phyloP scores from a whole-genome alignment of 2,888 invertebrate genomes.

The Machimus rusticus region DNA sequence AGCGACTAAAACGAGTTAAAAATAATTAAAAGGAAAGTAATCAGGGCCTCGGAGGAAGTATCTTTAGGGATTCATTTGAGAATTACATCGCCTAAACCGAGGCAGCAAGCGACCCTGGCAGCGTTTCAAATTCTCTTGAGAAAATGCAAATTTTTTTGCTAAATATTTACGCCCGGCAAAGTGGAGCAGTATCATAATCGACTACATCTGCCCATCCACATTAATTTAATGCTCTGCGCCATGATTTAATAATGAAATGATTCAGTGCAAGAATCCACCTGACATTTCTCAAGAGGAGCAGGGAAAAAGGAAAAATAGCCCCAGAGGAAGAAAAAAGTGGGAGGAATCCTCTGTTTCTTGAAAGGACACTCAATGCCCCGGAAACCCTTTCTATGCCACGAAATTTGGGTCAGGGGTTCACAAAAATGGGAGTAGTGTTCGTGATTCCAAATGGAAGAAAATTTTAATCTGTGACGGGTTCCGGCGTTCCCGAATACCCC shows the following conservation, averaged over 20 bases:
- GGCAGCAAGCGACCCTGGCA: background rate
- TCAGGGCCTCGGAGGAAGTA: background rate
- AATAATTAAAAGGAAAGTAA: background rate
- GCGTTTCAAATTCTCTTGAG: background rate
- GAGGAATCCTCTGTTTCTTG: background rate
- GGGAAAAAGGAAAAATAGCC: background rate
- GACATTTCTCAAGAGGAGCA: background rate
- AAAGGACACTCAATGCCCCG: background rate
- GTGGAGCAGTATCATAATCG: background rate
- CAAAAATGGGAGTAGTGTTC: background rate
- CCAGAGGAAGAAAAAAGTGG: background rate
- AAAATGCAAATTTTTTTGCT: background rate
- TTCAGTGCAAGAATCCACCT: background rate
- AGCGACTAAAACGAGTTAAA: background rate
- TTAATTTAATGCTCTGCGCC: background rate
- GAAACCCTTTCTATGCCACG: background rate
- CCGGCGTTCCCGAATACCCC: background rate
- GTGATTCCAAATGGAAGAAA: background rate
- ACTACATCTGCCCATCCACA: background rate
- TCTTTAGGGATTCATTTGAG: background rate
- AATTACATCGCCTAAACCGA: background rate
- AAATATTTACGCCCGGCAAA: background rate
- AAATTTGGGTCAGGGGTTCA: background rate
- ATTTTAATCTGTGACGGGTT: background rate
- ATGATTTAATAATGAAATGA: slow-evolving; percentile 31